Percentiles rank a stretch among this genome's conserved stretches.
Evolutionary conservation across 2,888 invertebrate species (phyloP).

Genomic region (Sinelater perroti): DNA sequence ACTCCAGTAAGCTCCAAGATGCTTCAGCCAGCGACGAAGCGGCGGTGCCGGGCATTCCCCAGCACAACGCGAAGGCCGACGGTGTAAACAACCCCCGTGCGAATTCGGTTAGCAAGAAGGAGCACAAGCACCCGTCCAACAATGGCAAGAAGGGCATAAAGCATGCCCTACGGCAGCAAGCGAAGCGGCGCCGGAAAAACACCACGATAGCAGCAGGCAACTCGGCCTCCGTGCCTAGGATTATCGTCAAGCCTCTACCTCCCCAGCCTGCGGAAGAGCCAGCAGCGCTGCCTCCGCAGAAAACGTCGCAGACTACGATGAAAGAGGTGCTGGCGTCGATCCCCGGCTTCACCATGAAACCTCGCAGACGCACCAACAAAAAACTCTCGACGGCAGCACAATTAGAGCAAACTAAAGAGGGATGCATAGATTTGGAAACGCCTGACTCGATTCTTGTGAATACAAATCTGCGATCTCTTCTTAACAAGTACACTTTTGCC

Average conservation of each 20-base stretch:
- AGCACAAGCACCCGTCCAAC: constrained; percentile 49
- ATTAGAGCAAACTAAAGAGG: constrained; percentile 90
- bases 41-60: constrained; percentile 36
- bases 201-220: constrained; percentile 71
- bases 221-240: constrained; percentile 75
- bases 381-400: constrained; percentile 92
- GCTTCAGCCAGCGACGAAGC: constrained; percentile 34
- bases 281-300: constrained; percentile 53
- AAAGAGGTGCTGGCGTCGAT: constrained; percentile 87
- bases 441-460: constrained; percentile 95
- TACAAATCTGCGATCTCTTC: constrained; percentile 86
- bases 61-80: constrained; percentile 29
- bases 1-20: constrained; percentile 51
- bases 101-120: constrained; percentile 43
- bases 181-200: constrained; percentile 82
- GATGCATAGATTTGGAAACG: constrained; percentile 93
- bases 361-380: constrained; percentile 80
- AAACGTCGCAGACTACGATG: constrained; percentile 69
- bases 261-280: constrained; percentile 66
- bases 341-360: constrained; percentile 87
- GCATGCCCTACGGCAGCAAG: constrained; percentile 79
- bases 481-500: constrained; percentile 93
- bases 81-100: constrained; percentile 38
- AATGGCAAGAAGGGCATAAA: constrained; percentile 75
- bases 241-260: constrained; percentile 83